These are phyloP conservation scores for Selenia dentaria DNA, from an alignment of 2,888 invertebrate species.

Conservation along the genomic window DNA sequence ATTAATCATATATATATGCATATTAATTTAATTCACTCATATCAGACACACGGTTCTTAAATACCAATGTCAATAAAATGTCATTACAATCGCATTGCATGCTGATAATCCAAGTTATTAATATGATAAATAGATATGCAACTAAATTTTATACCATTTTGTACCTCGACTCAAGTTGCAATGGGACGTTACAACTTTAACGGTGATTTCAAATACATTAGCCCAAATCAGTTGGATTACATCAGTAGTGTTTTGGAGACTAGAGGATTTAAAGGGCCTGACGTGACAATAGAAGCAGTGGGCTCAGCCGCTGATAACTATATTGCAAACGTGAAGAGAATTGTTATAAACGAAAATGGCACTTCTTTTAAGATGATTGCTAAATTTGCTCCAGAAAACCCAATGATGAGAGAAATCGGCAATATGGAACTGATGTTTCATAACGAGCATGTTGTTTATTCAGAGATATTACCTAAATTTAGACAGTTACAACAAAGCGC, in stretches of 20 bases:
- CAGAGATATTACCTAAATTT: slow-evolving; percentile 40
- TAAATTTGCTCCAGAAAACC: slow-evolving; percentile 49
- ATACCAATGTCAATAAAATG: too few species aligned
- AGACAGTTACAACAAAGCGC: slow-evolving; percentile 44
- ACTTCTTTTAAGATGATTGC: slow-evolving; percentile 48
- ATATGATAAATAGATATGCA: too few species aligned
- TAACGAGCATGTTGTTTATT: slow-evolving; percentile 52
- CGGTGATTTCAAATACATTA: slow-evolving; percentile 44
- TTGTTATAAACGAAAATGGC: slow-evolving; percentile 33
- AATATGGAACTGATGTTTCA: slow-evolving; percentile 35
- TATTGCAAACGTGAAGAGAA: slow-evolving; percentile 33
- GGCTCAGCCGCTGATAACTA: slow-evolving; percentile 45
- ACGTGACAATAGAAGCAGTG: slow-evolving; percentile 39
- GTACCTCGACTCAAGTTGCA: slow-evolving; percentile 1
- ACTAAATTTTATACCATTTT: neutral
- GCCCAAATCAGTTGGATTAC: slow-evolving; percentile 48
- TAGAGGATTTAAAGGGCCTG: slow-evolving; percentile 40
- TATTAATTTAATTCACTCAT: too few species aligned
- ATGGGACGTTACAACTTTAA: slow-evolving; percentile 41
- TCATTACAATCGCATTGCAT: too few species aligned
- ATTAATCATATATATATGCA: too few species aligned
- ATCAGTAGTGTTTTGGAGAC: slow-evolving; percentile 45
- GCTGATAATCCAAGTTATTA: too few species aligned
- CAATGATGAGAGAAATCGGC: slow-evolving; percentile 31
- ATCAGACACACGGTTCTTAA: too few species aligned